Base-by-base conservation (phyloP, 1,140 invertebrate genomes). In the Neodiprion pinetum region DNA sequence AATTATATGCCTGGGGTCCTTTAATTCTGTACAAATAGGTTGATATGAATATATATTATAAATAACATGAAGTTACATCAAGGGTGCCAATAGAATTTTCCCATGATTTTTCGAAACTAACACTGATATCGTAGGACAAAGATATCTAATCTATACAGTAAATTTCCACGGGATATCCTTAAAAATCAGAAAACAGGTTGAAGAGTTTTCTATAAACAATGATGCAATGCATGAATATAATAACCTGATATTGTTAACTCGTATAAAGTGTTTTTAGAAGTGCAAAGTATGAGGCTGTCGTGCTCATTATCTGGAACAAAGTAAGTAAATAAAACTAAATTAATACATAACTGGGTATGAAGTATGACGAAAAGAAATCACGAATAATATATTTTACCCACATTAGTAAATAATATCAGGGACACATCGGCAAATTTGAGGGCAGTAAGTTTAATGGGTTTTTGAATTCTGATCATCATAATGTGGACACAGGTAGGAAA, bases 391-490 rank as follows among this genome's bases (percentile, higher is more conserved):
- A 40, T 40, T 40, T 12, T 61, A 61, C 53, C 9, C 53, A 61
- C 53, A 17, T 17, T 61, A 17, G 53, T 61, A 17, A 61, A 61
- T 61, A 61, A 61, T 61, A 5, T 61, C 53, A 61, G 9, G 3
- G 53, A 61, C n/a, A 61, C 53, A 61, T 61, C 53, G 11, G n/a
- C 53, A 61, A 61, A 61, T 61, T 61, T 61, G 53, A 14, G n/a
- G 8, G 53, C 53, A 17, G 53, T 61, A 61, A 61, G 53, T 61
- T 61, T 61, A 17, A 61, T 61, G 11, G 53, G 53, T 5, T 17
- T 61, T 9, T 61, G 53, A 61, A 12, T 61, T 61, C 53, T 61
- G 53, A 61, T 61, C 53, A 61, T 61, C 53, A 61, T 61, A 17
- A 61, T 61, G n/a, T 4, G n/a, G 4, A 61, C n/a, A 17, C 4